Evolutionary conservation across 2,797 vertebrate species (phyloP), one percentile per base, ranked within the genome.

Genomic region (Pangasius macronema): DNA sequence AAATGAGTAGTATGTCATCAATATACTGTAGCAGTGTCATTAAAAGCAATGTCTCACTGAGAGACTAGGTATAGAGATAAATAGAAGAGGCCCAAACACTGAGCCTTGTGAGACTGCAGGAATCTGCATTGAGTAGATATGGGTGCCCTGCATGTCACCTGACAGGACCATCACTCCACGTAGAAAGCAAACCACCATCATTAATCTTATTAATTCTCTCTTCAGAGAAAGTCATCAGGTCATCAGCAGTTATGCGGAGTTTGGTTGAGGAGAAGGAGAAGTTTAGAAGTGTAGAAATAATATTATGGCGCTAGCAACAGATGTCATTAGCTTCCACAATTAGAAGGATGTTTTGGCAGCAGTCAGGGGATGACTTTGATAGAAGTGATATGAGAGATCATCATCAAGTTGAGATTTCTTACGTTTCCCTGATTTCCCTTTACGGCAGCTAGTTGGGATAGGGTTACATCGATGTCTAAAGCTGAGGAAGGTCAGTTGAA

Each of bases 171-270:
- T 77, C 75, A 77, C 7, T 53, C 46, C 22, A 46, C 22, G 22
- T 46, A 22, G 3, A n/a, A 49, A n/a, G 6, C 46, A 76, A 51
- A 76, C 46, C 75, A 77, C 7, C 14, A 55, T 7, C n/a, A 77
- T 77, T 20, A 18, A 77, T 30, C 75, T 77, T 55, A 53, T 55
- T 55, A 53, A 20, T 53, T 77, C 49, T 49, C 46, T 49, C 73
- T 75, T 30, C 42, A 75, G n/a, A 46, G 70, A 46, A 73, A 51
- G 73, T 49, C 75, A 77, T 77, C 76, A 59, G 59, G 11, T n/a
- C 70, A 75, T 75, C 24, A 51, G 36, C 3, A 42, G 72, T 49
- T 75, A 49, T 27, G 42, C 49, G 22, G 3, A 73, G 10, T 39
- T 70, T 39, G 22, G 8, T 7, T 39, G 68, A 70, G 68, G 36